Conservation (phyloP, 2,888 invertebrate species). For the Dermolepida albohirtum region DNA sequence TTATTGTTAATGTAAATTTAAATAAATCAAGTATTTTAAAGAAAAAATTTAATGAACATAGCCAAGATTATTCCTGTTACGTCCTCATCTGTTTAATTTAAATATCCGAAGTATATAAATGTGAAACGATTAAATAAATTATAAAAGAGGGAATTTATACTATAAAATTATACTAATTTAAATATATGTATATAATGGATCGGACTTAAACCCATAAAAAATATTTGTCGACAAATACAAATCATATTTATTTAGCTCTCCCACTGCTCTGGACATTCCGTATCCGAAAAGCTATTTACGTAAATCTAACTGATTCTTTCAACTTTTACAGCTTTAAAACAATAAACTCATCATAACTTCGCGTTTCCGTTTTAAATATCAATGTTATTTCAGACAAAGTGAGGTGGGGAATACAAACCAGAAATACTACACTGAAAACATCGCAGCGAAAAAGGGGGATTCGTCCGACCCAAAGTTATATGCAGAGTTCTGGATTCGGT, state of each 20-base stretch:
- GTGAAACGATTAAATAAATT: too few relatives aligned
- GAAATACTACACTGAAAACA: conserved; percentile 10
- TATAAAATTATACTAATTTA: too few relatives aligned
- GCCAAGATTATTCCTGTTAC: too few relatives aligned
- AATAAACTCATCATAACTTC: conserved; percentile 33
- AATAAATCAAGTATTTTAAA: too few relatives aligned
- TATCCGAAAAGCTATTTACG: conserved; percentile 19
- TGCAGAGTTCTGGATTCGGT: conserved; percentile 8
- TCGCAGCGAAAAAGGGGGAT: conserved; percentile 1
- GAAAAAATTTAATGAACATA: too few relatives aligned
- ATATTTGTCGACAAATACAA: too few relatives aligned
- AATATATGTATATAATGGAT: too few relatives aligned
- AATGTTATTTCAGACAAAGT: conserved; percentile 20
- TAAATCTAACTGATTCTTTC: neutral
- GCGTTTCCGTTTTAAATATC: conserved; percentile 34
- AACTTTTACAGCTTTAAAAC: conserved; percentile 28
- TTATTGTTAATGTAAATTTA: too few relatives aligned
- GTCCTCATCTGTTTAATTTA: too few relatives aligned
- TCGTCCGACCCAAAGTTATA: neutral
- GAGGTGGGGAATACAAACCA: conserved; percentile 7
- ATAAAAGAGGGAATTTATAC: too few relatives aligned
- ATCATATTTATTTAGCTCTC: neutral
- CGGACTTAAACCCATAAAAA: too few relatives aligned
- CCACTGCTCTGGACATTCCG: neutral
- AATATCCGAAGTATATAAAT: too few relatives aligned